These are phyloP conservation scores for Artibeus lituratus DNA, from an alignment of 2,797 vertebrate species.

Conservation along the genomic window DNA sequence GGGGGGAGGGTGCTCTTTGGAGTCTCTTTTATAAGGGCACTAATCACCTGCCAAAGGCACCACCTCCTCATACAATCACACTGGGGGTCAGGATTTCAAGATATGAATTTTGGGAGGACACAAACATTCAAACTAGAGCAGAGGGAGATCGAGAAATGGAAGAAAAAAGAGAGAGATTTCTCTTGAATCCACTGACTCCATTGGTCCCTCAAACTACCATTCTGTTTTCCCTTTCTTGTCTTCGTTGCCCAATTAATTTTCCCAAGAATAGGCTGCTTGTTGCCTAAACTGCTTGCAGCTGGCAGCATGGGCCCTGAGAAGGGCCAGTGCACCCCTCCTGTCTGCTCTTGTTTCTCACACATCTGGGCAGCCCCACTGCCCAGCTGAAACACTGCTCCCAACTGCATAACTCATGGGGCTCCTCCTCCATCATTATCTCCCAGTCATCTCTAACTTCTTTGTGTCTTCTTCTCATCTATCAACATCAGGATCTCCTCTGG, in stretches of 20 bases:
- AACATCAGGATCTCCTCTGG: not conserved
- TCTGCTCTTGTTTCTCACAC: too few species aligned
- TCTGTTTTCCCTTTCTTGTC: not conserved
- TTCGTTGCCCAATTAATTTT: not conserved
- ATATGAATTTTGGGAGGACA: not conserved
- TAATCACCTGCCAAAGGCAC: too few species aligned
- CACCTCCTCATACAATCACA: not conserved
- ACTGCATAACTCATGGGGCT: accelerated
- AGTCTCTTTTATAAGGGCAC: not conserved
- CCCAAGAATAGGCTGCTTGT: not conserved
- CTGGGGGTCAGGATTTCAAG: not conserved
- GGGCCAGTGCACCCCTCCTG: accelerated
- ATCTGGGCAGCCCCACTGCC: too few species aligned
- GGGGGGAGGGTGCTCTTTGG: not conserved
- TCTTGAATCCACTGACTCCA: not conserved
- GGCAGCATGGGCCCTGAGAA: not conserved
- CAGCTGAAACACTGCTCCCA: not conserved
- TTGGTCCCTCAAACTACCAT: not conserved
- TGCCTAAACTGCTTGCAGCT: not conserved
- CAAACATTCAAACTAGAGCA: not conserved
- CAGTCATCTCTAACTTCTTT: not conserved
- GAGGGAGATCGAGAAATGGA: not conserved
- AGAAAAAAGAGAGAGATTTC: not conserved
- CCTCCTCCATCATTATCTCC: not conserved
- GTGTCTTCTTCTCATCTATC: not conserved